Conservation (phyloP, 2,113 vertebrate species). For the Archocentrus centrarchus region DNA sequence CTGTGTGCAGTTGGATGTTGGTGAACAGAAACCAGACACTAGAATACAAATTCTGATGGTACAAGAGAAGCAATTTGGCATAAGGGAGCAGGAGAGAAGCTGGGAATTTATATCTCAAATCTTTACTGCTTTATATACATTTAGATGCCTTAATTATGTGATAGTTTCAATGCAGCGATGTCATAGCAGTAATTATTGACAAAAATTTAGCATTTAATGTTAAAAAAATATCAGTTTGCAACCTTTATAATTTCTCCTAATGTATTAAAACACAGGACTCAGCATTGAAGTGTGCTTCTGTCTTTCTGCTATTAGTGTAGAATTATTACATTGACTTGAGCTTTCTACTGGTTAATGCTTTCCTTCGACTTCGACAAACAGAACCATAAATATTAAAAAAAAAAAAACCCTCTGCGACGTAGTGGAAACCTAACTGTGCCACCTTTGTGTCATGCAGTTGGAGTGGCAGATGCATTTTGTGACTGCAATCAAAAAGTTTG, state of each 20-base stretch:
- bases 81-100: not conserved
- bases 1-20: slow-evolving; percentile 15
- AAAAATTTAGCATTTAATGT: not conserved
- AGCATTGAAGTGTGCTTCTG: not conserved
- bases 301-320: slow-evolving; percentile 8
- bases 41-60: slow-evolving; percentile 2
- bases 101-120: not conserved
- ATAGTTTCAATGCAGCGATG: not conserved
- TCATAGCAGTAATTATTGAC: not conserved
- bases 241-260: not conserved
- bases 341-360: slow-evolving; percentile 10
- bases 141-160: not conserved
- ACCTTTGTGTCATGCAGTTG: slow-evolving; percentile 13
- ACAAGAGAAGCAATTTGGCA: not conserved
- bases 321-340: slow-evolving; percentile 25
- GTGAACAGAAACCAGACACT: not conserved
- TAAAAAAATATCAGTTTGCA: slow-evolving; percentile 6
- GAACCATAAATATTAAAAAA: slow-evolving; percentile 21
- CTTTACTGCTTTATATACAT: not conserved
- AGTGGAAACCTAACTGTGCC: not conserved
- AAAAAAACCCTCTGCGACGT: slow-evolving; percentile 18
- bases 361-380: slow-evolving; percentile 35
- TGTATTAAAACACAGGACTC: slow-evolving; percentile 20
- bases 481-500: slow-evolving; percentile 20
- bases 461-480: slow-evolving; percentile 36